These are phyloP conservation scores for Blastobasis adustella DNA, from an alignment of 2,888 invertebrate genomes.

Conservation along the genomic window DNA sequence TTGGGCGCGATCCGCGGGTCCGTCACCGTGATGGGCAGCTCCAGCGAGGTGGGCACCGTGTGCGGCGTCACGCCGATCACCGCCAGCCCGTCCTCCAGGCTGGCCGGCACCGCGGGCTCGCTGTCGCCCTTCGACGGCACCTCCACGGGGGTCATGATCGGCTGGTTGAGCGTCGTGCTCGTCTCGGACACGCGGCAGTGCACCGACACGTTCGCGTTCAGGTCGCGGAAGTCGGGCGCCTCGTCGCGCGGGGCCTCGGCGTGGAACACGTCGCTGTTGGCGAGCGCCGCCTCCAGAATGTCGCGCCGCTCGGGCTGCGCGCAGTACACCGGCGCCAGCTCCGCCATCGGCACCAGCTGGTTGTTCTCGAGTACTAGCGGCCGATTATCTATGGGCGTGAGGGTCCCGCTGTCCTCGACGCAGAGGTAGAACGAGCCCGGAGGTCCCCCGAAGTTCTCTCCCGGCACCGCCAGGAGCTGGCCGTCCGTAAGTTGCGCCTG, in stretches of 20 bases:
- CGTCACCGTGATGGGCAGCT: constrained; percentile 84
- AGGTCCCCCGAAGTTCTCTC: constrained; percentile 82
- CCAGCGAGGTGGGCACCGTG: constrained; percentile 80
- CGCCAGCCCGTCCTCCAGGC: constrained; percentile 73
- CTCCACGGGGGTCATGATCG: constrained; percentile 89
- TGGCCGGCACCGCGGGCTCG: constrained; percentile 42
- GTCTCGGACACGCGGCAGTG: constrained; percentile 82
- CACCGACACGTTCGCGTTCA: constrained; percentile 72
- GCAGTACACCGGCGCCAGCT: constrained; percentile 36
- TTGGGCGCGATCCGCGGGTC: constrained; percentile 82
- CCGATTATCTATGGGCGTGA: constrained; percentile 82
- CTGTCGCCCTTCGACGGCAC: constrained; percentile 73
- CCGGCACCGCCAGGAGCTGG: constrained; percentile 82
- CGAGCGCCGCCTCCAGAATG: constrained; percentile 83
- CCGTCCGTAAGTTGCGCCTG: constrained; percentile 68
- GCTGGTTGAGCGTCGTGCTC: constrained; percentile 82
- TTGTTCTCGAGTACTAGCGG: constrained; percentile 73
- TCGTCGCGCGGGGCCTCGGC: constrained; percentile 67
- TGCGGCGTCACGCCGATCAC: constrained; percentile 74
- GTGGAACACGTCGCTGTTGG: constrained; percentile 83
- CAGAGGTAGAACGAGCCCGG: constrained; percentile 84
- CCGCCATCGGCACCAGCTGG: constrained; percentile 62
- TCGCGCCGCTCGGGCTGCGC: constrained; percentile 75
- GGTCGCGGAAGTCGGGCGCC: constrained; percentile 75
- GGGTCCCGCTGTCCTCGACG: constrained; percentile 81